Conservation (phyloP, 1,140 invertebrate species). For the Drosophila melanica region DNA sequence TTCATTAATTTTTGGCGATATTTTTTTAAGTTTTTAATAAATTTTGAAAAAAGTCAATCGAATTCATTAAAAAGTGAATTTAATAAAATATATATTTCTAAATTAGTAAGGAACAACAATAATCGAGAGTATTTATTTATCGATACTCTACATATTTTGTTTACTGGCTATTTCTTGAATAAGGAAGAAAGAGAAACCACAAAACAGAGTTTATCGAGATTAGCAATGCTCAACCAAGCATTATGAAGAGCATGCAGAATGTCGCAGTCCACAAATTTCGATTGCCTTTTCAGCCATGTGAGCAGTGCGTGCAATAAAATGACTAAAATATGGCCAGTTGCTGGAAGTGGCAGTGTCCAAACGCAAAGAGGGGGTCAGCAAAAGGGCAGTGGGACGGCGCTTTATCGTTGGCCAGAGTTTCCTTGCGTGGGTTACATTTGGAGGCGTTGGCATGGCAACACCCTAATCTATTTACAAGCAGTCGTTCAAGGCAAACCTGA, state of each 20-base stretch:
- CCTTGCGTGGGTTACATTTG: constrained; percentile 14
- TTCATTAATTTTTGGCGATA: too few species aligned
- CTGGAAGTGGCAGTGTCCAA: constrained; percentile 29
- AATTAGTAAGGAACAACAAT: too few species aligned
- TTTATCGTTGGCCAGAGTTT: constrained; percentile 29
- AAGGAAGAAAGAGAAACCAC: too few species aligned
- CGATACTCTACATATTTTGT: too few species aligned
- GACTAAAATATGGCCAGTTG: constrained; percentile 62
- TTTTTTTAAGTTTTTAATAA: too few species aligned
- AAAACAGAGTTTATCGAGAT: constrained; percentile 19
- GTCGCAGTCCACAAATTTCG: background rate
- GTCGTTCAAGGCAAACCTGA: constrained; percentile 29
- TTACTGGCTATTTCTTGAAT: too few species aligned
- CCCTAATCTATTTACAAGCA: constrained; percentile 71
- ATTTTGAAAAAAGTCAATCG: too few species aligned
- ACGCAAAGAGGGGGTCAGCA: constrained; percentile 10
- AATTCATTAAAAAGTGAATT: too few species aligned
- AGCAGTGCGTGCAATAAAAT: constrained; percentile 66
- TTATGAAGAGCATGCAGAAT: constrained; percentile 13
- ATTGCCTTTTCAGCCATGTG: constrained; percentile 28
- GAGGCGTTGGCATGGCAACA: constrained; percentile 60
- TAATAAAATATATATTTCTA: too few species aligned
- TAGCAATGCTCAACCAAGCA: background rate
- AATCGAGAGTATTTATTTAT: too few species aligned
- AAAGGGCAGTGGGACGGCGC: constrained; percentile 40